phyloP scores from a whole-genome alignment of 2,113 vertebrate species.

The Cephalopterus ornatus region DNA sequence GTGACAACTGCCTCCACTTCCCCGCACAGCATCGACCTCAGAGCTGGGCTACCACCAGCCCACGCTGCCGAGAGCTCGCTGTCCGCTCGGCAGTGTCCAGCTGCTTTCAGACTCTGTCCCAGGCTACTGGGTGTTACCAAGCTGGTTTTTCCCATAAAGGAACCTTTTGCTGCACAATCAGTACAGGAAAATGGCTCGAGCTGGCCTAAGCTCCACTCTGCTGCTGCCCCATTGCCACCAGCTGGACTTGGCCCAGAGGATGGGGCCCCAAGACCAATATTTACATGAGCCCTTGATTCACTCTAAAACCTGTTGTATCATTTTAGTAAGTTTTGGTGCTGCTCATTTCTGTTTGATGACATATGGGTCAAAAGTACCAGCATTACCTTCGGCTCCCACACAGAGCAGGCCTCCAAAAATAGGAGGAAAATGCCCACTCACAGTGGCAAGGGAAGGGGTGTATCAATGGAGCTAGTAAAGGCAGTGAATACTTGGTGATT shows the following conservation, averaged over 20 bases:
- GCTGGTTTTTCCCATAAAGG: not conserved
- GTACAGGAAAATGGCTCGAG: not conserved
- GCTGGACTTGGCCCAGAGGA: not conserved
- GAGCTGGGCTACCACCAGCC: not conserved
- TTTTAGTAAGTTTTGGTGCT: not conserved
- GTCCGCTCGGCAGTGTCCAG: not conserved
- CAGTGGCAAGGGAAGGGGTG: not conserved
- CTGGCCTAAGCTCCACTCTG: not conserved
- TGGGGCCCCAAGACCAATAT: not conserved
- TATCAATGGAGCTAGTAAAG: not conserved
- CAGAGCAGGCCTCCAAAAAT: not conserved
- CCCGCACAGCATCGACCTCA: not conserved
- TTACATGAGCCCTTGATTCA: not conserved
- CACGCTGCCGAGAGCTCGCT: fast-evolving
- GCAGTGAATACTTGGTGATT: not conserved
- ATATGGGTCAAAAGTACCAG: not conserved
- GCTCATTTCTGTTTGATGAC: not conserved
- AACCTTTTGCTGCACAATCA: not conserved
- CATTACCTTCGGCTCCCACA: not conserved
- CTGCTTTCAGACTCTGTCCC: fast-evolving
- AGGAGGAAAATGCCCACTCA: not conserved
- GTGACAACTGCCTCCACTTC: not conserved
- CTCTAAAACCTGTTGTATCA: not conserved
- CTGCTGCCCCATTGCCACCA: not conserved
- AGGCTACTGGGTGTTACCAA: fast-evolving